Percentiles rank a stretch among this genome's conserved stretches.
Evolutionary conservation across 2,113 vertebrate species (phyloP).

Genomic region (Dromaius novaehollandiae): DNA sequence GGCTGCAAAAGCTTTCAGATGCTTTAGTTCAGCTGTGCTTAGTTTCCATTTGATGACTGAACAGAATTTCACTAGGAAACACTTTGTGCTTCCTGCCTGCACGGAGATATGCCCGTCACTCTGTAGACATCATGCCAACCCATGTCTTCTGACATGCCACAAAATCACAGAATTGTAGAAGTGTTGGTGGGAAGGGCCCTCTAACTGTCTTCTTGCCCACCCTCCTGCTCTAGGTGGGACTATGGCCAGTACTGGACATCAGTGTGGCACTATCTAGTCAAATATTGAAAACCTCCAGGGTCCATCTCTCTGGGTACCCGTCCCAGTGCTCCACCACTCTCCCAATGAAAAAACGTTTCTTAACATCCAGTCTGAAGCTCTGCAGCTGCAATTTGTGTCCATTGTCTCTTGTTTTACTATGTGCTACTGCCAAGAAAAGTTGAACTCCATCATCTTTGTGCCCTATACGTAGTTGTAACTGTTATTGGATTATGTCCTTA

Average conservation of each 20-base stretch:
- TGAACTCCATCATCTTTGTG: too few species aligned
- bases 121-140: accelerated
- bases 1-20: background rate
- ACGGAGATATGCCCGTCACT: background rate
- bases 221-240: background rate
- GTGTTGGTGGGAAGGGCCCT: background rate
- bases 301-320: background rate
- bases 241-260: accelerated
- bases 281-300: too few species aligned
- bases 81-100: accelerated
- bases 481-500: too few species aligned
- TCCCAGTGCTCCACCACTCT: background rate
- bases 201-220: accelerated
- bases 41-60: background rate
- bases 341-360: too few species aligned
- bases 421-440: too few species aligned
- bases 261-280: too few species aligned
- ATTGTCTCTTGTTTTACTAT: too few species aligned
- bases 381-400: too few species aligned
- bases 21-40: background rate
- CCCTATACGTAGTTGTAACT: too few species aligned
- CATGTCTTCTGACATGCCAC: accelerated
- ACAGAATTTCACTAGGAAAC: background rate
- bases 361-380: too few species aligned
- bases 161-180: accelerated